Percentiles rank a stretch among this genome's conserved stretches.
Conservation (phyloP, 2,888 invertebrate genomes). For the Elmis aenea region DNA sequence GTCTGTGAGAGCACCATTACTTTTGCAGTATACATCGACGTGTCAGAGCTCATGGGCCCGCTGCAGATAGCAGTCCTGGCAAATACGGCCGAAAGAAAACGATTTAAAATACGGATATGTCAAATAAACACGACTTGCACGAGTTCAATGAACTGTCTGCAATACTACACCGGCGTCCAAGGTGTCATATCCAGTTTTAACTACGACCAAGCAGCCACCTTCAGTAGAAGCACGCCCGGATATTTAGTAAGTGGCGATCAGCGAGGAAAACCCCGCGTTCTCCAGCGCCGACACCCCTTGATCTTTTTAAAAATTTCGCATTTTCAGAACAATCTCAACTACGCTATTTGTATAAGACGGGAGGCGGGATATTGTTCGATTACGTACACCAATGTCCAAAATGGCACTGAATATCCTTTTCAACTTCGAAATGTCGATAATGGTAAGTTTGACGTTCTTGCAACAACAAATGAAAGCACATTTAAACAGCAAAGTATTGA, state of each 20-base stretch:
- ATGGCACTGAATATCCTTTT: constrained; percentile 54
- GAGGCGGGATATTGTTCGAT: constrained; percentile 60
- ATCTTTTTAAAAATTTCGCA: no score
- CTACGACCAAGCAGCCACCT: constrained; percentile 56
- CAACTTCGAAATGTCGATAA: constrained; percentile 64
- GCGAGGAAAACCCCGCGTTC: no score
- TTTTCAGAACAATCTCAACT: constrained; percentile 71
- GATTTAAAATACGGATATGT: constrained; percentile 61
- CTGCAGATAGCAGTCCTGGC: constrained; percentile 62
- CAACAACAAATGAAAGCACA: not conserved
- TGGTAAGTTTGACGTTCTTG: constrained; percentile 45
- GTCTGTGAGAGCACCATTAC: no score
- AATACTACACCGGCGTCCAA: constrained; percentile 56
- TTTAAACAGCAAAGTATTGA: not conserved
- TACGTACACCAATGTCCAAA: constrained; percentile 55
- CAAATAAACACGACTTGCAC: constrained; percentile 44
- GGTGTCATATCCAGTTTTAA: constrained; percentile 68
- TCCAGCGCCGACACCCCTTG: no score
- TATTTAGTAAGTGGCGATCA: constrained; percentile 56
- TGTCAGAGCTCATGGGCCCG: constrained; percentile 58
- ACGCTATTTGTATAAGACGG: constrained; percentile 66
- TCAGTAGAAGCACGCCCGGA: constrained; percentile 52
- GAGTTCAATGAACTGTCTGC: constrained; percentile 54
- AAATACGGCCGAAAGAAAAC: constrained; percentile 50
- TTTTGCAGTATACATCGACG: constrained; percentile 66